Percentiles rank a stretch among this genome's conserved stretches.
phyloP scores from a whole-genome alignment of 2,888 invertebrate species.

The Leucoma salicis region DNA sequence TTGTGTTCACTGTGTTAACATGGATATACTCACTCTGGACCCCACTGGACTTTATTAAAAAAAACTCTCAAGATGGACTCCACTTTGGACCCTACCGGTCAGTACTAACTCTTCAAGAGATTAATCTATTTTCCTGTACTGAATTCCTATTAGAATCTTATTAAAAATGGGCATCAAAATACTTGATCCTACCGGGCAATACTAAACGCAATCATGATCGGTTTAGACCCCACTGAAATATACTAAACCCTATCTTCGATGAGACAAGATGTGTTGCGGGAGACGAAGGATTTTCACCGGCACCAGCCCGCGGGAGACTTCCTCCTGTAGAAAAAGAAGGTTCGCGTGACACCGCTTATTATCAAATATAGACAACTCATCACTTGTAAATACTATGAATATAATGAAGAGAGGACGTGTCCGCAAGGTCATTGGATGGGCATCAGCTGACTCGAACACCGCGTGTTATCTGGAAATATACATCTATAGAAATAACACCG shows the following conservation, averaged over 20 bases:
- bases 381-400: conserved; percentile 70
- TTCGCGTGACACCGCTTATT: conserved; percentile 39
- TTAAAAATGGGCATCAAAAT: conserved; percentile 54
- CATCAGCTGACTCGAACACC: conserved; percentile 72
- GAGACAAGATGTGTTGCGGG: conserved; percentile 75
- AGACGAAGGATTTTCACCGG: conserved; percentile 68
- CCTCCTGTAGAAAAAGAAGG: conserved; percentile 76
- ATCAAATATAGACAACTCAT: conserved; percentile 49
- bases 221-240: conserved; percentile 74
- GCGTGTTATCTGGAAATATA: conserved; percentile 66
- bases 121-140: conserved; percentile 33
- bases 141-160: conserved; percentile 41
- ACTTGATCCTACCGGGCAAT: conserved; percentile 71
- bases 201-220: conserved; percentile 61
- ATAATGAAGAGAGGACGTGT: conserved; percentile 55
- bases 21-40: conserved; percentile 73
- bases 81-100: conserved; percentile 71
- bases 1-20: conserved; percentile 66
- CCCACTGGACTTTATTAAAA: conserved; percentile 74
- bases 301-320: conserved; percentile 70
- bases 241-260: conserved; percentile 53
- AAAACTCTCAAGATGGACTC: conserved; percentile 49
- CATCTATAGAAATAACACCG: conserved; percentile 39
- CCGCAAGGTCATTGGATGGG: conserved; percentile 71
- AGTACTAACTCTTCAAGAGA: conserved; percentile 49